Percentiles rank a stretch among this genome's conserved stretches.
These are phyloP conservation scores for Asbolus verrucosus DNA, from an alignment of 1,140 invertebrate genomes.

Conservation along the genomic window DNA sequence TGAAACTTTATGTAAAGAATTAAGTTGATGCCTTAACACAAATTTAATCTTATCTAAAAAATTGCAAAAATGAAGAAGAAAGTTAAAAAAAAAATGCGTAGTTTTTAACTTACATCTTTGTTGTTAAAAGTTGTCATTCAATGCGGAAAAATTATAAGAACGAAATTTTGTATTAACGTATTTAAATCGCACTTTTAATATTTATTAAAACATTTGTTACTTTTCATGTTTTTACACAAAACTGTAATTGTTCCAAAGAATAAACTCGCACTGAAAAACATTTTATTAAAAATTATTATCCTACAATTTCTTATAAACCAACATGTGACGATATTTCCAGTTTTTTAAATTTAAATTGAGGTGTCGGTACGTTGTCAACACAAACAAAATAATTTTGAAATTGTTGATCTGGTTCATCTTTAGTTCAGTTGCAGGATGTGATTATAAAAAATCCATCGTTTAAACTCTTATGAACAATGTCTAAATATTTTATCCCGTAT, in stretches of 20 bases:
- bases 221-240: constrained; percentile 29
- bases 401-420: constrained; percentile 37
- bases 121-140: too few species aligned
- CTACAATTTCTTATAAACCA: constrained; percentile 76
- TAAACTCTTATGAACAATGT: constrained; percentile 74
- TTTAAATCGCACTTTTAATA: constrained; percentile 5
- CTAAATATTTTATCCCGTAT: constrained; percentile 76
- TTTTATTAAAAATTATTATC: background rate
- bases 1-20: too few species aligned
- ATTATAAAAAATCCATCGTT: constrained; percentile 79
- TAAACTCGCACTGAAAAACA: background rate
- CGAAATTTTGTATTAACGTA: too few species aligned
- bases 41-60: too few species aligned
- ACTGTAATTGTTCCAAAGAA: constrained; percentile 17
- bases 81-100: too few species aligned
- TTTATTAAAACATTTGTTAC: constrained; percentile 10
- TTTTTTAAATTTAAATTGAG: constrained; percentile 85
- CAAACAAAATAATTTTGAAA: constrained; percentile 70
- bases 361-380: constrained; percentile 77
- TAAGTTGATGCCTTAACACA: too few species aligned
- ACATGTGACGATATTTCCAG: constrained; percentile 81
- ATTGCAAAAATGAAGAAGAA: too few species aligned
- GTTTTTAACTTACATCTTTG: too few species aligned
- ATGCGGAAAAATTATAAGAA: too few species aligned
- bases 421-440: constrained; percentile 78